Percentiles rank a stretch among this genome's conserved stretches.
Evolutionary conservation across 2,797 vertebrate genomes (phyloP).

Genomic region (Pseudotriccus pelzelni): DNA sequence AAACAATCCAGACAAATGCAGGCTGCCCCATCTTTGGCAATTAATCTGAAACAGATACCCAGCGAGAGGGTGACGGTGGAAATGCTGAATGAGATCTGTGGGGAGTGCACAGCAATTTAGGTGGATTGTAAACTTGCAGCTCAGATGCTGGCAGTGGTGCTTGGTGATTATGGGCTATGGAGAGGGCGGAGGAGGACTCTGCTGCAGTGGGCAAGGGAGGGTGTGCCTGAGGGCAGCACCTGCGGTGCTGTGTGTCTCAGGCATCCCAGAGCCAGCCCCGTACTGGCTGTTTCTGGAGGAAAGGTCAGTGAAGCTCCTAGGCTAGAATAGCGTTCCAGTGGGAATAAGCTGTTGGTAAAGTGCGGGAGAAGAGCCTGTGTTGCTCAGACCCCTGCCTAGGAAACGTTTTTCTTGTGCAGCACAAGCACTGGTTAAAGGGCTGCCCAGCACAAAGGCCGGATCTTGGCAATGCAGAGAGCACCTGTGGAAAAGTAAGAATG

Average conservation of each 20-base stretch:
- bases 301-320: neutral
- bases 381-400: neutral
- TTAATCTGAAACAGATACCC: conserved; percentile 50
- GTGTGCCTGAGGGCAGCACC: neutral
- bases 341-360: neutral
- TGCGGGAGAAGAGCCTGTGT: neutral
- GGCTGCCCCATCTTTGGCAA: neutral
- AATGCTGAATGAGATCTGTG: conserved; percentile 29
- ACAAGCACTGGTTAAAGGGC: neutral
- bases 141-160: neutral
- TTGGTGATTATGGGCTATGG: fast-evolving
- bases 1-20: conserved; percentile 46
- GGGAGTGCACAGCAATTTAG: neutral
- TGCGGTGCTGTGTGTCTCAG: fast-evolving
- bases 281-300: neutral
- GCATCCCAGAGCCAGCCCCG: neutral
- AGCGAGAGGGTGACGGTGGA: neutral
- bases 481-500: neutral
- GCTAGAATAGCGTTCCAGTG: neutral
- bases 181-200: neutral
- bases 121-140: neutral
- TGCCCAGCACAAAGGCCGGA: fast-evolving
- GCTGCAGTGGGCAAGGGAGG: neutral
- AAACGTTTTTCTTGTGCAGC: neutral
- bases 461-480: neutral